Conservation (phyloP, 2,888 invertebrate genomes). For the Oxystoma pomonae region DNA sequence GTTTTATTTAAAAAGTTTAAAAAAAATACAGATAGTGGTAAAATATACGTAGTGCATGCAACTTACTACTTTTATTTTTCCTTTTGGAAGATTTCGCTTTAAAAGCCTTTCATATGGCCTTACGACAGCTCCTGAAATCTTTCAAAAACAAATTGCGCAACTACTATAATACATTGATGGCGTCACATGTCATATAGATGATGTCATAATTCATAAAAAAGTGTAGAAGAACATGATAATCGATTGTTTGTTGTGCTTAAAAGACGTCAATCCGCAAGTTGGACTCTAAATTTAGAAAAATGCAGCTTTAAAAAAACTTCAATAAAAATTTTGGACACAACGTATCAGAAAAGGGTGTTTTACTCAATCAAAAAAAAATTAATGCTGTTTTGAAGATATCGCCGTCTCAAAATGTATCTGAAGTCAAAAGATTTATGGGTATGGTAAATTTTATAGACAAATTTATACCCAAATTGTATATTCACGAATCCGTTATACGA, state of each 20-base stretch:
- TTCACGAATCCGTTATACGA: not conserved
- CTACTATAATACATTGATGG: no score
- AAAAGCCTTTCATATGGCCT: no score
- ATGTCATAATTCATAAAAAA: not conserved
- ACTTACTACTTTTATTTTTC: no score
- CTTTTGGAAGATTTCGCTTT: no score
- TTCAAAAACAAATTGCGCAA: no score
- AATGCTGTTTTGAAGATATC: not conserved
- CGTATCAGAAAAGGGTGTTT: not conserved
- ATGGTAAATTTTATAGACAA: not conserved
- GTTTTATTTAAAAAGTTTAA: no score
- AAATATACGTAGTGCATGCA: no score
- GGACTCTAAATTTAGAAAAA: not conserved
- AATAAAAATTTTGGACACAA: not conserved
- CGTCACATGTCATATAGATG: no score
- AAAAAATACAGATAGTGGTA: no score
- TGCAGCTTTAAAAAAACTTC: not conserved
- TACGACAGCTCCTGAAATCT: no score
- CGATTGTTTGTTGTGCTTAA: not conserved
- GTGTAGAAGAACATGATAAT: not conserved
- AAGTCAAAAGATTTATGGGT: not conserved
- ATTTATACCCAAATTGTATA: not conserved
- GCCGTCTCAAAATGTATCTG: not conserved
- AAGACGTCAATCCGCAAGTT: not conserved
- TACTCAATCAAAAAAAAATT: not conserved